A percentile compares a stretch with the other conserved stretches of the same genome.
Evolutionary conservation across 1,140 invertebrate genomes (phyloP).

Genomic region (Megalopta genalis): DNA sequence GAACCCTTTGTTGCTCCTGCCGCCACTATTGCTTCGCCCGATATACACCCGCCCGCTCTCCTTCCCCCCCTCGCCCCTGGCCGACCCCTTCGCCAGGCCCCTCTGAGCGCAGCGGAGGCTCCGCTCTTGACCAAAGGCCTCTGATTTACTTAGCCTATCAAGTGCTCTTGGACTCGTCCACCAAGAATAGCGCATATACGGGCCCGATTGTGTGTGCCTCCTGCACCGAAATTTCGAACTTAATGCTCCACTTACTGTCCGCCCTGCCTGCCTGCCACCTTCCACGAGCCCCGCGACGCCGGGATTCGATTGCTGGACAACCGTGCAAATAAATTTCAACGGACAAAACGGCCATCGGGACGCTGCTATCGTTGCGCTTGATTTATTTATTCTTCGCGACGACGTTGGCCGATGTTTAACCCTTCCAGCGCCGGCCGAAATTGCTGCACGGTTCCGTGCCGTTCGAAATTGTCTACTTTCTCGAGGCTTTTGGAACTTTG

Average conservation of each 20-base stretch:
- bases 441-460: too few relatives aligned
- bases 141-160: constrained; percentile 77
- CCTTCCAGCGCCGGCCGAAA: too few relatives aligned
- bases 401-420: neutral
- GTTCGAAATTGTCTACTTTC: too few relatives aligned
- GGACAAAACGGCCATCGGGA: neutral
- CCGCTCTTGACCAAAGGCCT: constrained; percentile 72
- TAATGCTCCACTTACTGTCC: constrained; percentile 63
- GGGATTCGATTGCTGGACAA: neutral
- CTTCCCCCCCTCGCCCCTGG: constrained; percentile 10
- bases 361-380: neutral
- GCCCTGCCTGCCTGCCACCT: too few relatives aligned
- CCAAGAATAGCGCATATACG: constrained; percentile 62
- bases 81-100: constrained; percentile 17
- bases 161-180: constrained; percentile 72
- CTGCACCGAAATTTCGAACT: constrained; percentile 63
- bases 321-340: constrained; percentile 21
- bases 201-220: neutral
- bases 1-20: constrained; percentile 75
- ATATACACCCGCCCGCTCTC: constrained; percentile 5
- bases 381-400: neutral
- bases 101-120: constrained; percentile 37
- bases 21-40: constrained; percentile 49
- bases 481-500: too few relatives aligned
- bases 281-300: constrained; percentile 26